Base-by-base conservation (phyloP, 2,888 invertebrate species). In the Oligia strigilis region DNA sequence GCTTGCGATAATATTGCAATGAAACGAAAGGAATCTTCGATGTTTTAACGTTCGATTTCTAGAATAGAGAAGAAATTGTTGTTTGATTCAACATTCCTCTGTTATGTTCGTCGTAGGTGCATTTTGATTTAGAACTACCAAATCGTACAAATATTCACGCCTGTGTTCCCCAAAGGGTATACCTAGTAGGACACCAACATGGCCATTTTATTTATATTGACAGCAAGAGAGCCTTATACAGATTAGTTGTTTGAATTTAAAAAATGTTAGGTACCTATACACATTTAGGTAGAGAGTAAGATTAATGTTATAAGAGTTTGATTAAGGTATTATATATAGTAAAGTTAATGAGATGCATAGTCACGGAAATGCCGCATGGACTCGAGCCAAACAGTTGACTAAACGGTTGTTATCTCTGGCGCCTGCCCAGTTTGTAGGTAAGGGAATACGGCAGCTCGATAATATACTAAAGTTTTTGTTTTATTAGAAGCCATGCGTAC, bases 321-420 rank as follows among this genome's bases (percentile, higher is more conserved):
- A 29, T 74, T 43, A 19, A 71, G 19, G 11, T 43, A 23, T 17
- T 70, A n/a, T 55, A n/a, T 70, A 78, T 43, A 52, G 19, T 64
- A 13, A 23, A 70, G 60, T 14, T 78, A 36, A 72, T 49, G 40
- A 81, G 60, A 62, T 81, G 40, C 71, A 17, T 60, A 14, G 64
- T 71, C 65, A 77, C 65, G 70, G 77, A 52, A 66, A 66, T 46
- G 77, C 70, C 52, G 52, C 70, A 14, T 82, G 77, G 65, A 65
- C 13, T 43, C 52, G 81, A n/a, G 82, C 82, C 82, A 81, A 82
- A n/a, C 36, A 17, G 17, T 65, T 58, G 65, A 65, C 70, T 70
- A 52, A 65, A 65, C 43, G 29, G 23, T 62, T 8, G 40, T 52
- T 62, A 23, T 60, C 43, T 81, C 65, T 43, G 65, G 52, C 36